Conservation (phyloP, 2,113 vertebrate species). For the Tor tambroides region DNA sequence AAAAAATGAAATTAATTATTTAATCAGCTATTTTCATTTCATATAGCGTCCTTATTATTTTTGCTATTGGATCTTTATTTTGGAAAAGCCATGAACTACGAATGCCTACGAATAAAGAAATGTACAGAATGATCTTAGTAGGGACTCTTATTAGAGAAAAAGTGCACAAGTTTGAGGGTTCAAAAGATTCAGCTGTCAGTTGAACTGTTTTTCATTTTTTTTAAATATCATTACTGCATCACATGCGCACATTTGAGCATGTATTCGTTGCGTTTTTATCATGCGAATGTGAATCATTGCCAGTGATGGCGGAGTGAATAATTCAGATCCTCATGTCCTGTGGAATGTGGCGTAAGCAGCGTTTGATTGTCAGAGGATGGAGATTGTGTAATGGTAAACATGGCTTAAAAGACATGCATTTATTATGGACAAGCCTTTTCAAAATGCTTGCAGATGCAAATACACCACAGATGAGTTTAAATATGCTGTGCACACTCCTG, state of each 20-base stretch:
- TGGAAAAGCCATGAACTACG: neutral
- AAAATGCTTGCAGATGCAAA: conserved; percentile 74
- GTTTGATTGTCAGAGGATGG: conserved; percentile 73
- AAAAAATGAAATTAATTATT: conserved; percentile 58
- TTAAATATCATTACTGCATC: conserved; percentile 38
- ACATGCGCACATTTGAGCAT: neutral
- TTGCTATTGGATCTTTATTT: neutral
- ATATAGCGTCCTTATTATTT: conserved; percentile 63
- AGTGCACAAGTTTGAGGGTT: neutral
- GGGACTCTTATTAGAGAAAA: conserved; percentile 41
- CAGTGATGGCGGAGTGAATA: conserved; percentile 80
- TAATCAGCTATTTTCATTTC: conserved; percentile 79
- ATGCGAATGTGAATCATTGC: conserved; percentile 68
- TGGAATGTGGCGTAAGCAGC: conserved; percentile 77
- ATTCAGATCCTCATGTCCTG: conserved; percentile 79
- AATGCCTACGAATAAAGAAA: neutral
- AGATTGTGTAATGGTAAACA: conserved; percentile 75
- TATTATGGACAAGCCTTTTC: conserved; percentile 79
- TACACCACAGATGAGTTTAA: conserved; percentile 61
- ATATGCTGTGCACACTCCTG: conserved; percentile 62
- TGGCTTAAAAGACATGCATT: conserved; percentile 76
- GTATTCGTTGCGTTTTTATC: conserved; percentile 34
- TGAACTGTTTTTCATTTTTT: neutral
- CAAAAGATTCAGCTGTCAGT: conserved; percentile 8
- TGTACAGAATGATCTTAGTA: neutral